Evolutionary conservation across 2,888 invertebrate species (phyloP).

Genomic region (Tipula confusa): DNA sequence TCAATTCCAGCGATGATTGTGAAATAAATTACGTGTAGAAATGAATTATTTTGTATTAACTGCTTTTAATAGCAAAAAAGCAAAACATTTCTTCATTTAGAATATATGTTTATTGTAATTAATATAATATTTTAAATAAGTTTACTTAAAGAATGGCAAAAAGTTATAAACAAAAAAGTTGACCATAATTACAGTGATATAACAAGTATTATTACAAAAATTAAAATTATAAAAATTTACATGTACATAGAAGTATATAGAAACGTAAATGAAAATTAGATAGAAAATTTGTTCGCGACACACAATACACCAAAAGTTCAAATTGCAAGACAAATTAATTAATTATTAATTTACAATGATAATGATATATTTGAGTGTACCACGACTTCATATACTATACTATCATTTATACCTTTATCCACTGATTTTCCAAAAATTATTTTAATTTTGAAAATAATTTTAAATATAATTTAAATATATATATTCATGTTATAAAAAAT

Average conservation of each 20-base stretch:
- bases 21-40: background rate
- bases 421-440: background rate
- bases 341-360: background rate
- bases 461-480: background rate
- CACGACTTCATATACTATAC: slow-evolving; percentile 50
- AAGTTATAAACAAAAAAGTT: slow-evolving; percentile 16
- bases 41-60: background rate
- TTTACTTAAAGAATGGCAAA: background rate
- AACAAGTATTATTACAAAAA: background rate
- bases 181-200: slow-evolving; percentile 1
- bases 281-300: background rate
- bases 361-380: slow-evolving; percentile 33
- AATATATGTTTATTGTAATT: background rate
- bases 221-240: too few relatives aligned
- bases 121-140: background rate
- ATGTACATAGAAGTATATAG: background rate
- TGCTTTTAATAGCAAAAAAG: background rate
- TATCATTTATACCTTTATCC: slow-evolving; percentile 29
- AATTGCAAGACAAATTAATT: too few relatives aligned
- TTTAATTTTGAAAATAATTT: slow-evolving; percentile 3
- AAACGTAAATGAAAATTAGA: background rate
- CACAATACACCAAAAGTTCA: background rate
- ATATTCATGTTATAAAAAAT: slow-evolving; percentile 12
- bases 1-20: background rate
- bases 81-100: background rate